These are phyloP conservation scores for Julus scanicus DNA, from an alignment of 2,888 invertebrate genomes.

Conservation along the genomic window DNA sequence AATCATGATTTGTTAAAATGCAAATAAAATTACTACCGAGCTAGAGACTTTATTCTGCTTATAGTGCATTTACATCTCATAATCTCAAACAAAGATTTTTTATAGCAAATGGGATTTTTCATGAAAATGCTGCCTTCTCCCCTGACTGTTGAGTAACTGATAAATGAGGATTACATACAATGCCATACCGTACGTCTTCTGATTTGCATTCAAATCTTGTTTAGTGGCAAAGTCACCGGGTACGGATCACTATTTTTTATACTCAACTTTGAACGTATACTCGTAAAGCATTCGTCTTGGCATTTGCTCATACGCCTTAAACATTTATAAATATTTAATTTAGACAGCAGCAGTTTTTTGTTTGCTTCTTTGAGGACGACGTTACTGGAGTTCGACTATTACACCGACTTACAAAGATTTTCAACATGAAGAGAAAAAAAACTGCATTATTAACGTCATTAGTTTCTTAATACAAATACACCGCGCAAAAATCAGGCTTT, in stretches of 20 bases:
- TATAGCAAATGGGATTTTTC: background rate
- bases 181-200: background rate
- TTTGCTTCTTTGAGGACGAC: background rate
- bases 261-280: background rate
- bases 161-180: slow-evolving; percentile 29
- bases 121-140: background rate
- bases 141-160: slow-evolving; percentile 3
- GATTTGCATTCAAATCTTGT: slow-evolving; percentile 9
- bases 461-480: background rate
- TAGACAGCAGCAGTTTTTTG: slow-evolving; percentile 24
- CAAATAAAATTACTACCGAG: slow-evolving; percentile 1
- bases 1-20: slow-evolving; percentile 8
- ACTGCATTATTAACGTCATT: slow-evolving; percentile 4
- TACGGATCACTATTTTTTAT: background rate
- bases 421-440: background rate
- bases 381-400: background rate
- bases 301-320: background rate
- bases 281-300: background rate
- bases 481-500: background rate
- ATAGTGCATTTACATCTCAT: slow-evolving; percentile 24
- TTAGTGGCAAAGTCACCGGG: slow-evolving; percentile 19
- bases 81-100: slow-evolving; percentile 30
- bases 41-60: background rate
- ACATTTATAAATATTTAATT: slow-evolving; percentile 42
- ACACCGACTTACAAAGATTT: background rate